A percentile compares a stretch with the other conserved stretches of the same genome.
Evolutionary conservation across 2,113 vertebrate species (phyloP).

Genomic region (Noturus placidus): DNA sequence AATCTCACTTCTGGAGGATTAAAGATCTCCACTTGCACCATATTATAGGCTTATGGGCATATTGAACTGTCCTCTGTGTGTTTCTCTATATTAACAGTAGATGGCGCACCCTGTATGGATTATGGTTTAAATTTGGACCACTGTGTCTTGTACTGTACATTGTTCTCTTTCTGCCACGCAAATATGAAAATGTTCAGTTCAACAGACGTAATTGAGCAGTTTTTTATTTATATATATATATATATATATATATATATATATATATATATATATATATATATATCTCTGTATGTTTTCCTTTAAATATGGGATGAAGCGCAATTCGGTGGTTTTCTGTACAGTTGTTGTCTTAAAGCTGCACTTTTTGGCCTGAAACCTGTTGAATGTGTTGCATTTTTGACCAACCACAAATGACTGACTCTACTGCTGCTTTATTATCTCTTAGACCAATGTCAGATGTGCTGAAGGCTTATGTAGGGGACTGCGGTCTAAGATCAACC

Average conservation of each 20-base stretch:
- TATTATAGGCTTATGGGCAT: neutral
- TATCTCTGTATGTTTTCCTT: too few relatives aligned
- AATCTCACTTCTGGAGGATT: neutral
- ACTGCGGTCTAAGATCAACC: neutral
- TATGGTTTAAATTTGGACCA: neutral
- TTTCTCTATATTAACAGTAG: slow-evolving; percentile 16
- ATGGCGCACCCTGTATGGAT: slow-evolving; percentile 1
- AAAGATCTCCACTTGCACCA: neutral
- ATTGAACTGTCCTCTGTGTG: neutral
- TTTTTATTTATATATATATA: too few relatives aligned
- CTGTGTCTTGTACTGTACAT: neutral
- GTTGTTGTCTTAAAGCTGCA: neutral
- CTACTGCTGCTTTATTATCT: neutral
- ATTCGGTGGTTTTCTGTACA: neutral
- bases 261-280: too few relatives aligned
- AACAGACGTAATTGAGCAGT: neutral
- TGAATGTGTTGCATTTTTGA: neutral
- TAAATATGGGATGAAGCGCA: neutral
- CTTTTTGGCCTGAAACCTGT: neutral
- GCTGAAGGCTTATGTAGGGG: neutral
- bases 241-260: too few relatives aligned
- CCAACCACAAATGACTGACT: neutral
- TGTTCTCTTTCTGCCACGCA: neutral
- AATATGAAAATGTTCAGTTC: neutral
- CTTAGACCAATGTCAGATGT: neutral